Percentiles rank a stretch among this genome's conserved stretches.
Conservation (phyloP, 2,797 vertebrate genomes). For the Gila robusta region DNA sequence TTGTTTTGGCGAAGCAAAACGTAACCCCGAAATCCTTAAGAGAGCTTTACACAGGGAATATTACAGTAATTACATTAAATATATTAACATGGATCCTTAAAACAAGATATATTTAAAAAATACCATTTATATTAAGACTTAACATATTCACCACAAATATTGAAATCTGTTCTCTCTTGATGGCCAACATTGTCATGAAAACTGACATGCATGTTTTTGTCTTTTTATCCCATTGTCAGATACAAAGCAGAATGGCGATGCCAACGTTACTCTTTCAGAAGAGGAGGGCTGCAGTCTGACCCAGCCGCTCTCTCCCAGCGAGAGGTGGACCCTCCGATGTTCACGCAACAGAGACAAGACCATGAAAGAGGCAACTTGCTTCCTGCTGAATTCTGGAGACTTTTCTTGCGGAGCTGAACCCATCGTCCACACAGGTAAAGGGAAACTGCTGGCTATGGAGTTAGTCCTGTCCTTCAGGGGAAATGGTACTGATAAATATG, state of each 20-base stretch:
- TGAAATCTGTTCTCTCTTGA: slow-evolving; percentile 35
- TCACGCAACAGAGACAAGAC: slow-evolving; percentile 85
- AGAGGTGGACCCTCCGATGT: slow-evolving; percentile 83
- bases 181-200: slow-evolving; percentile 70
- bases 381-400: slow-evolving; percentile 87
- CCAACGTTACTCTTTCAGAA: slow-evolving; percentile 88
- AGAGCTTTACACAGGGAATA: background rate
- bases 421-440: slow-evolving; percentile 83
- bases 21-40: background rate
- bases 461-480: background rate
- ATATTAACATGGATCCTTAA: background rate
- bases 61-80: background rate
- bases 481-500: background rate
- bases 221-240: slow-evolving; percentile 74
- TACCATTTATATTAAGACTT: background rate
- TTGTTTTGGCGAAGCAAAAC: background rate
- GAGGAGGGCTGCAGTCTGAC: slow-evolving; percentile 88
- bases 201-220: background rate
- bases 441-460: background rate
- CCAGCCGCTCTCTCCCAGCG: slow-evolving; percentile 82
- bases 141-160: background rate
- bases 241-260: slow-evolving; percentile 96
- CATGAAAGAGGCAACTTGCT: slow-evolving; percentile 91
- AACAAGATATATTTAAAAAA: background rate
- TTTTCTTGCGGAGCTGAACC: slow-evolving; percentile 84